Evolutionary conservation across 2,888 invertebrate genomes (phyloP), one percentile per base, ranked within the genome.

Genomic region (Acanthococcus lagerstroemiae): DNA sequence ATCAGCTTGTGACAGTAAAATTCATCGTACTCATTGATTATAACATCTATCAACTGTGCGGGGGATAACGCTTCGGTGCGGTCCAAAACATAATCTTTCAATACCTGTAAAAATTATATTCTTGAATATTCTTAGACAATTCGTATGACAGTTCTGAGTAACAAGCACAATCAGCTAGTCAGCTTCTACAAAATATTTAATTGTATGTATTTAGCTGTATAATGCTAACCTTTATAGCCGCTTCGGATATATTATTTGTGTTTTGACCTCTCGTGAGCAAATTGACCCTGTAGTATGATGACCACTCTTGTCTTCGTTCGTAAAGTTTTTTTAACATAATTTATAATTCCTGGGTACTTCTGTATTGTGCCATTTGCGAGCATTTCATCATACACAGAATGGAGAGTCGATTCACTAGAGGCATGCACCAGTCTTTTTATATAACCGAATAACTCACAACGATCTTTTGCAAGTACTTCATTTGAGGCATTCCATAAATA

Each of bases 401-500:
- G 24, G 50, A 54, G 37, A n/a, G 37, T 22, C 7, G 15, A 27
- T 12, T n/a, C 17, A 46, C 15, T 30, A 50, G n/a, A 21, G 19
- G 61, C 48, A 24, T 63, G 50, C 12, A 63, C 19, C 61, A 63
- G 26, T 21, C 30, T 37, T 24, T 63, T 54, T 21, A 52, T 37
- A 37, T 21, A 12, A 0, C 5, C 6, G 37, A 45, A 67, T 15
- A 67, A 15, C 3, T 12, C n/a, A 21, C 15, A 12, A n/a, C 63
- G 9, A 48, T 67, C 25, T 3, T 46, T 4, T 24, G 46, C 25
- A 5, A 21, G 7, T 3, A 67, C n/a, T 9, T 26, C 54, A 26
- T 60, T 52, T 4, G 37, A 7, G 22, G 54, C 30, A 26, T 63
- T 15, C 52, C 52, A 67, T 12, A 69, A 27, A 65, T 68, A 69